Evolutionary conservation across 2,888 invertebrate species (phyloP).

Genomic region (Trissolcus brochymenae): DNA sequence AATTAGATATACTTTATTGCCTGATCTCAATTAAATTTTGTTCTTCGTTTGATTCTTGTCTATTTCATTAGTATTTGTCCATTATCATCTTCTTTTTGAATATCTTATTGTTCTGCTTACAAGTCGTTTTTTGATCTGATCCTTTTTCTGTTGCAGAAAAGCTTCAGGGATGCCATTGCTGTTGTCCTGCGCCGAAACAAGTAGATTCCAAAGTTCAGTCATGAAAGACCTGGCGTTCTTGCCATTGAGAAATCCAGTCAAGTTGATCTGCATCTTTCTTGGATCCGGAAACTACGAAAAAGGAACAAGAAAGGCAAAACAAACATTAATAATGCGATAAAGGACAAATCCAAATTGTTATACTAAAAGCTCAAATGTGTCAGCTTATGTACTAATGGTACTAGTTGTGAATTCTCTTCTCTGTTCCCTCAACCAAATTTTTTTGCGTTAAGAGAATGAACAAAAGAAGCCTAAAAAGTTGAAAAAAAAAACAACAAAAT

Average conservation of each 20-base stretch:
- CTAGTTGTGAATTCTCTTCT: too few relatives aligned
- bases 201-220: constrained; percentile 96
- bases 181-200: constrained; percentile 96
- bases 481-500: not conserved
- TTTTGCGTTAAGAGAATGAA: not conserved
- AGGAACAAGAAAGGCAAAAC: constrained; percentile 13
- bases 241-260: constrained; percentile 99
- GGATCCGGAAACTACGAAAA: constrained; percentile 93
- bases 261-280: constrained; percentile 99
- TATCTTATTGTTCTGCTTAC: constrained; percentile 75
- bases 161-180: constrained; percentile 96
- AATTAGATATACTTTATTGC: not conserved
- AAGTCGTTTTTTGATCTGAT: constrained; percentile 94
- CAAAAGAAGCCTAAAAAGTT: not conserved
- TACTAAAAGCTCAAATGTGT: not conserved
- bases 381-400: not conserved
- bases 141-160: constrained; percentile 96
- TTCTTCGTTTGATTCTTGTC: not conserved
- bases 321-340: constrained; percentile 1
- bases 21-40: too few relatives aligned
- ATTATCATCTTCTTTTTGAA: not conserved
- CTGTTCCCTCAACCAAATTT: too few relatives aligned
- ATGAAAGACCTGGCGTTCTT: constrained; percentile 98
- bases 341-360: not conserved
- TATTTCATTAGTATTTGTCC: not conserved